These are phyloP conservation scores for Achroia grisella DNA, from an alignment of 1,140 invertebrate species.

Conservation along the genomic window DNA sequence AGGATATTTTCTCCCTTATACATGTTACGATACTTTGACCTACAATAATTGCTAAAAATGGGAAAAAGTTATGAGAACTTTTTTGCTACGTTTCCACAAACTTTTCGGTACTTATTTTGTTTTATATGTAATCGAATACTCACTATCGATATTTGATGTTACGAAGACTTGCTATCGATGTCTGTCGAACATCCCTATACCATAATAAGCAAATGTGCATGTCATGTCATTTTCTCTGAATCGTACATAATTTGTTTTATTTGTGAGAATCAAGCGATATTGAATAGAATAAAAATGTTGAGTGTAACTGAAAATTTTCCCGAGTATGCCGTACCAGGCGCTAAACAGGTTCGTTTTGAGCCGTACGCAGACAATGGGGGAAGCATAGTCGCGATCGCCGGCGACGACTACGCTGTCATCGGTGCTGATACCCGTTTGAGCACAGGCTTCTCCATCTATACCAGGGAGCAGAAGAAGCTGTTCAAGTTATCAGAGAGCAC, in stretches of 20 bases:
- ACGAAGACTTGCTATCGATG: no score
- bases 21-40: no score
- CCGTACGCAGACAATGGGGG: conserved; percentile 87
- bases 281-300: conserved; percentile 37
- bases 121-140: no score
- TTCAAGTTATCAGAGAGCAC: conserved; percentile 87
- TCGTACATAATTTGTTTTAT: background rate
- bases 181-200: no score
- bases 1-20: no score
- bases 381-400: conserved; percentile 93
- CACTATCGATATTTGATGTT: no score
- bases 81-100: no score
- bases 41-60: no score
- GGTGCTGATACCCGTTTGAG: conserved; percentile 95
- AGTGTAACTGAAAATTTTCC: conserved; percentile 72
- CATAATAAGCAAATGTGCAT: conserved; percentile 22
- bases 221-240: conserved; percentile 20
- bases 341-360: conserved; percentile 78
- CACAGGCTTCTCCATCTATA: conserved; percentile 92
- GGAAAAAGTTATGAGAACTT: no score
- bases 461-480: conserved; percentile 89
- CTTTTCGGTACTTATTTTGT: no score
- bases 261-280: conserved; percentile 3
- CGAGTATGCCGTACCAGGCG: conserved; percentile 78
- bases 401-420: conserved; percentile 90